Conservation (phyloP, 92 coral and sea anemone genomes). For the Paragorgia papillata region DNA sequence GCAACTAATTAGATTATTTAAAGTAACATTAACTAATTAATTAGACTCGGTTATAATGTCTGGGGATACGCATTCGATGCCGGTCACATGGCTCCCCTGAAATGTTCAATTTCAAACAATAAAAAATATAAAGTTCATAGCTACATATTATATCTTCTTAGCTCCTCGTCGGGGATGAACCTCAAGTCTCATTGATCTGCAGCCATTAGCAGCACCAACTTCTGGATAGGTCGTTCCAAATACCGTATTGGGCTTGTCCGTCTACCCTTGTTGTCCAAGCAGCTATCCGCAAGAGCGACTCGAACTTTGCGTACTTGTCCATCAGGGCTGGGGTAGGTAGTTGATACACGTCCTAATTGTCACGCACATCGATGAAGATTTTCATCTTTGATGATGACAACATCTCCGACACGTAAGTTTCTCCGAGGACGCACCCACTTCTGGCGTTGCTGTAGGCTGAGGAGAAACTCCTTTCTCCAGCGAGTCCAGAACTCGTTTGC, state of each 20-base stretch:
- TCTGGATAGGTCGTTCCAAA: conserved; percentile 46
- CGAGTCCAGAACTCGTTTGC: no score
- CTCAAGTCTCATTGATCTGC: conserved; percentile 6
- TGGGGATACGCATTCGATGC: no score
- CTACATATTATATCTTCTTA: conserved; percentile 18
- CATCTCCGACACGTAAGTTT: no score
- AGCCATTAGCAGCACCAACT: conserved; percentile 21
- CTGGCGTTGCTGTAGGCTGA: conserved; percentile 32
- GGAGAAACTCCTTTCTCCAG: no score
- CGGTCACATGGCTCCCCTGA: conserved; percentile 47
- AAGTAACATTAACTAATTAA: no score
- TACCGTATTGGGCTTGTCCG: conserved; percentile 34
- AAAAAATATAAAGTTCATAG: conserved; percentile 9
- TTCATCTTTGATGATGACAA: conserved; percentile 45
- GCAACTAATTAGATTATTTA: no score
- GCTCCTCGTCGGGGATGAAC: conserved; percentile 39
- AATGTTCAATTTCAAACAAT: conserved; percentile 19
- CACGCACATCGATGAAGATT: conserved; percentile 44
- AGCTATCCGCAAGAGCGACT: conserved; percentile 55
- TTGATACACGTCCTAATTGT: conserved; percentile 49
- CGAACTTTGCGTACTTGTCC: no score
- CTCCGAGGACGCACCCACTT: no score
- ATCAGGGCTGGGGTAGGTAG: conserved; percentile 47
- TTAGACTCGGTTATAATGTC: no score
- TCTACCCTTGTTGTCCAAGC: conserved; percentile 54